Evolutionary conservation across 2,113 vertebrate genomes (phyloP).

Genomic region (Larimichthys crocea): DNA sequence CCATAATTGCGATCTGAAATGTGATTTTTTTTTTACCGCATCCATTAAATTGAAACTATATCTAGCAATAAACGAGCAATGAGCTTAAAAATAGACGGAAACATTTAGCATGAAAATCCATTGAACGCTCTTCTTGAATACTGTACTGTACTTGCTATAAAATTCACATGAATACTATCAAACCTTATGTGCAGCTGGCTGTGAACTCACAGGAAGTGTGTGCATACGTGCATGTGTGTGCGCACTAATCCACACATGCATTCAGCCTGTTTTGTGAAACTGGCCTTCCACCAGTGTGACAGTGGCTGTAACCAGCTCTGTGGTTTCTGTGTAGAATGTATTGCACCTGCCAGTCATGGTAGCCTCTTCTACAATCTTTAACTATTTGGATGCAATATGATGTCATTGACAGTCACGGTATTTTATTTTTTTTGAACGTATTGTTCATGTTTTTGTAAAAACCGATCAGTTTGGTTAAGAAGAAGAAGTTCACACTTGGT

Average conservation of each 20-base stretch:
- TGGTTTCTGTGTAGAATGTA: slow-evolving; percentile 73
- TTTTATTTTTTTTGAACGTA: background rate
- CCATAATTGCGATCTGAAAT: background rate
- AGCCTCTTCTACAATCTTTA: slow-evolving; percentile 24
- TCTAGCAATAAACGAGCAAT: background rate
- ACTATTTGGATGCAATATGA: slow-evolving; percentile 6
- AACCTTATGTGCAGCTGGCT: slow-evolving; percentile 64
- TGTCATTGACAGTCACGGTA: background rate
- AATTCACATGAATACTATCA: slow-evolving; percentile 25
- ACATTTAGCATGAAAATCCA: background rate
- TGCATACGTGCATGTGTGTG: slow-evolving; percentile 14
- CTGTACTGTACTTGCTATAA: background rate
- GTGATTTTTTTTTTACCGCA: too few species aligned
- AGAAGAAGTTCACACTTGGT: slow-evolving; percentile 54
- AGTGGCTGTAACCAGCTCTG: slow-evolving; percentile 69
- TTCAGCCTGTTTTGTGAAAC: slow-evolving; percentile 68
- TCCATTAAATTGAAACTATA: background rate
- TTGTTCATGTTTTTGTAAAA: background rate
- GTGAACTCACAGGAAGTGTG: slow-evolving; percentile 79
- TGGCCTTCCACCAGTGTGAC: slow-evolving; percentile 66
- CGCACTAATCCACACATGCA: slow-evolving; percentile 20
- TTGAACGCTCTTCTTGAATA: background rate
- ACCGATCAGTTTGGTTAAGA: slow-evolving; percentile 8
- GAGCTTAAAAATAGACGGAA: background rate
- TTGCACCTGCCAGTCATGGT: slow-evolving; percentile 76